A percentile compares a stretch with the other conserved stretches of the same genome.
These are phyloP conservation scores for Pammene fasciana DNA, from an alignment of 2,888 invertebrate genomes.

Conservation along the genomic window DNA sequence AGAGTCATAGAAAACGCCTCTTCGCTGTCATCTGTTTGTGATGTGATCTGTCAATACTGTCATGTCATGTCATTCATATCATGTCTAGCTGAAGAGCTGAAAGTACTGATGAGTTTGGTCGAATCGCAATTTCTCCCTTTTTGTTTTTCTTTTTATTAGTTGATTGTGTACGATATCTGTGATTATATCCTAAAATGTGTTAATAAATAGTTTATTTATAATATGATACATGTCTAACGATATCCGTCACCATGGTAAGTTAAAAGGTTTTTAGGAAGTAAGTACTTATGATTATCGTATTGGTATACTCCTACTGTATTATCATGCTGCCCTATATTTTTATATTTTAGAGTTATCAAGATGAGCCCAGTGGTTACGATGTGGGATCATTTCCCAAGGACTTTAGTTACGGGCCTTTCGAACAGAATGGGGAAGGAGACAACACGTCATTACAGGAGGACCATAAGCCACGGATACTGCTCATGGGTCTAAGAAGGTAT, in stretches of 20 bases:
- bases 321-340: slow-evolving; percentile 14
- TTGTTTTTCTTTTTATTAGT: slow-evolving; percentile 36
- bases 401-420: slow-evolving; percentile 95
- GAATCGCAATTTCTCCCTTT: slow-evolving; percentile 38
- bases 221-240: slow-evolving; percentile 23
- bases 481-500: slow-evolving; percentile 97
- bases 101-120: slow-evolving; percentile 30
- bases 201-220: slow-evolving; percentile 17
- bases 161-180: slow-evolving; percentile 17
- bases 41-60: background rate
- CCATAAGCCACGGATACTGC: slow-evolving; percentile 95
- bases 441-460: slow-evolving; percentile 86
- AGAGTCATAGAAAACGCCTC: slow-evolving; percentile 2
- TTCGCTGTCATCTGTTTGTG: slow-evolving; percentile 14
- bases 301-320: slow-evolving; percentile 19
- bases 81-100: slow-evolving; percentile 10
- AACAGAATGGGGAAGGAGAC: slow-evolving; percentile 89
- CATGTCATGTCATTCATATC: slow-evolving; percentile 10
- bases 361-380: slow-evolving; percentile 79
- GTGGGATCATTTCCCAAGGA: slow-evolving; percentile 93
- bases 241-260: slow-evolving; percentile 38
- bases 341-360: slow-evolving; percentile 78
- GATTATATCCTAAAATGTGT: slow-evolving; percentile 23
- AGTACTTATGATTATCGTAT: slow-evolving; percentile 32
- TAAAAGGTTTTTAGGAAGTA: slow-evolving; percentile 17